A percentile compares a stretch with the other conserved stretches of the same genome.
Conservation (phyloP, 64 coral and sea anemone species). For the Anthopleura sola region DNA sequence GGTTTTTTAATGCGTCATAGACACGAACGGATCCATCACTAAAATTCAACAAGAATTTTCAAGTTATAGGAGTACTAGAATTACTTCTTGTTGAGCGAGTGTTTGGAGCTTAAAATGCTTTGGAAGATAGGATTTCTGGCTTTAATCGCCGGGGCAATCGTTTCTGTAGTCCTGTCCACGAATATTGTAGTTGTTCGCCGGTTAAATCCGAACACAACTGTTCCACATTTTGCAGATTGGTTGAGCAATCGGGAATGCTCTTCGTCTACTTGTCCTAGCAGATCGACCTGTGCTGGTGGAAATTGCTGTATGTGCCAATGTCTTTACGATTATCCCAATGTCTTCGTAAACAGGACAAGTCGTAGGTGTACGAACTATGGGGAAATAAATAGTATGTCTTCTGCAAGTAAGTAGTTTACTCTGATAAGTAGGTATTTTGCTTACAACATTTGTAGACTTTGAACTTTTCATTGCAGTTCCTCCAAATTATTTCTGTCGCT, state of each 20-base stretch:
- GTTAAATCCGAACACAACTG: background rate
- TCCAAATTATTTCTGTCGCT: no score
- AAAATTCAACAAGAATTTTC: background rate
- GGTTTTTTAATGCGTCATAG: background rate
- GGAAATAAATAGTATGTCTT: background rate
- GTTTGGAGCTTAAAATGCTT: background rate
- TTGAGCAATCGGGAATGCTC: background rate
- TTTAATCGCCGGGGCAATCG: background rate
- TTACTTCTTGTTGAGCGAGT: background rate
- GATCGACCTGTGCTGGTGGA: background rate
- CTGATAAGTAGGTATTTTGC: background rate
- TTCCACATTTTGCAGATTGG: background rate
- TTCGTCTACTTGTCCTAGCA: background rate
- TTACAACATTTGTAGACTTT: background rate
- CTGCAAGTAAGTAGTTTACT: background rate
- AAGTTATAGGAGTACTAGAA: background rate
- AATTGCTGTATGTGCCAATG: background rate
- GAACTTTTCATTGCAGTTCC: background rate
- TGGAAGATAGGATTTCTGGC: background rate
- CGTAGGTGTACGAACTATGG: background rate
- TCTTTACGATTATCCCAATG: background rate
- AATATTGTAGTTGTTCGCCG: background rate
- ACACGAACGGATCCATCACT: background rate
- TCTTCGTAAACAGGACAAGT: background rate
- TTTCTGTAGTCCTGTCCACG: background rate